Evolutionary conservation across 2,797 vertebrate species (phyloP), one percentile per base, ranked within the genome.

Genomic region (Propithecus deckenii): DNA sequence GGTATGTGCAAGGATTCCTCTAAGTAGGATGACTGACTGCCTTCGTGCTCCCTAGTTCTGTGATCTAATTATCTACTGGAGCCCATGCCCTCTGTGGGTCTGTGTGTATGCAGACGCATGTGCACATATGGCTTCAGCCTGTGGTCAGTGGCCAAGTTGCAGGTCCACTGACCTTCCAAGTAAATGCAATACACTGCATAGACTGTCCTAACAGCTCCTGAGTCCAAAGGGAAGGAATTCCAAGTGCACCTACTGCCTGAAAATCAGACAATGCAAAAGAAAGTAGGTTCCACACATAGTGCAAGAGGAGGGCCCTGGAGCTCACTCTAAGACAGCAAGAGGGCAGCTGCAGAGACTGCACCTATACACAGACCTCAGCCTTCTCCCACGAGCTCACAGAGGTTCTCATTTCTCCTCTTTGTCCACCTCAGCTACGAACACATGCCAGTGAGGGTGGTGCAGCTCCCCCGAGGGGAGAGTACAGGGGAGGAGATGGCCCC

Each of bases 161-260:
- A 43, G 23, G 43, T 48, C 71, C 57, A 67, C 57, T 57, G 20
- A 32, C 5, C 48, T 23, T 48, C 80, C 15, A 15, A 13, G 9
- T 13, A 48, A 0, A 67, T 11, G 22, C 0, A 0, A 43, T 8
- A 65, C 2, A 52, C 7, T 65, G 23, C 71, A 2, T 7, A 57
- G 38, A 61, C 35, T 90, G 52, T 43, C 55, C 61, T 78, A 48
- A 14, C 20, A 48, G 48, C 18, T 76, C 20, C 22, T 8, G 6
- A 41, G 6, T 93, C 30, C 79, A 32, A 48, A 25, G 10, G 57
- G 5, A 79, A 50, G 46, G 76, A 50, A 71, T 86, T 94, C 20
- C 38, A 79, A 1, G 12, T 69, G 43, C 46, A 14, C 10, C 48
- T 5, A 30, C 8, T 74, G 30, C 69, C 94, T 79, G 25, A 71